phyloP scores from a whole-genome alignment of 2,113 vertebrate genomes.

The Dunckerocampus dactyliophorus region DNA sequence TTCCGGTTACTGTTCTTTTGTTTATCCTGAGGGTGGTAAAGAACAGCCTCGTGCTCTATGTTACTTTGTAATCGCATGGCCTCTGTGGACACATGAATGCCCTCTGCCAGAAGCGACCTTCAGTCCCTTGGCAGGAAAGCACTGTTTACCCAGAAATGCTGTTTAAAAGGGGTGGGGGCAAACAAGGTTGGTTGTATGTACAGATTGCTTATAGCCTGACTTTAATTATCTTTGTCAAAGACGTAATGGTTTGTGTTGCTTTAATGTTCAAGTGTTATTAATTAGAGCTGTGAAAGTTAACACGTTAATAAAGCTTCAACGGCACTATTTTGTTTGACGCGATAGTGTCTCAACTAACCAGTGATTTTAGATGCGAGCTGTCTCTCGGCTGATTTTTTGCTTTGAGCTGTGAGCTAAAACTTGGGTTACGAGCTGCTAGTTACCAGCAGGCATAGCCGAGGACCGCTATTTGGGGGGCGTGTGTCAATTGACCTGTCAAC shows the following conservation, averaged over 20 bases:
- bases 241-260: not conserved
- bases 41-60: conserved; percentile 9
- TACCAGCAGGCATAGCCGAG: too few relatives aligned
- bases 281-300: too few relatives aligned
- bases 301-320: too few relatives aligned
- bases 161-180: not conserved
- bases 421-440: too few relatives aligned
- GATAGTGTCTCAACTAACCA: not conserved
- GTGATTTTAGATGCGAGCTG: too few relatives aligned
- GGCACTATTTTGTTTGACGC: too few relatives aligned
- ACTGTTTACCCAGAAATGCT: conserved; percentile 17
- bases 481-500: too few relatives aligned
- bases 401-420: too few relatives aligned
- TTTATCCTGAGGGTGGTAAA: conserved; percentile 36
- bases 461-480: too few relatives aligned
- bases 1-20: conserved; percentile 60
- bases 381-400: too few relatives aligned
- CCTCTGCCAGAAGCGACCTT: conserved; percentile 10
- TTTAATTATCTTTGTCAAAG: not conserved
- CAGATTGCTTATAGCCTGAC: not conserved
- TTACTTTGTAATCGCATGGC: conserved; percentile 44
- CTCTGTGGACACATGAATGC: conserved; percentile 22
- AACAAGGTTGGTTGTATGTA: not conserved
- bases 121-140: conserved; percentile 12
- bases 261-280: not conserved